Conservation (phyloP, 1,140 invertebrate genomes). For the Neodiprion fabricii region DNA sequence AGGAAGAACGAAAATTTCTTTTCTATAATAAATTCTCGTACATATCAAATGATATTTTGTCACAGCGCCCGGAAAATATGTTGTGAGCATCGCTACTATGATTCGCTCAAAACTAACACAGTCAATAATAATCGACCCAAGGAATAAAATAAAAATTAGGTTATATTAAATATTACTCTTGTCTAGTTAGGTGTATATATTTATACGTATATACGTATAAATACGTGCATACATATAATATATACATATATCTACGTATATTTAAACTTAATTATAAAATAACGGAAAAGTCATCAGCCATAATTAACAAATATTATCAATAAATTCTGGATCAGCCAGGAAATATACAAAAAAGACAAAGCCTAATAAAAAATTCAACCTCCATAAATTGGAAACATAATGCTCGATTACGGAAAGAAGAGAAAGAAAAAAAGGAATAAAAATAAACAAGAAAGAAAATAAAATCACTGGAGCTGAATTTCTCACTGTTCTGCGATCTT, state of each 20-base stretch:
- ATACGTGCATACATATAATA: too few relatives aligned
- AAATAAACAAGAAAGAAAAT: background rate
- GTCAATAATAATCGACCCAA: constrained; percentile 21
- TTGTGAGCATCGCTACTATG: constrained; percentile 36
- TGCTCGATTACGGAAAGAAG: background rate
- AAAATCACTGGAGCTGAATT: background rate
- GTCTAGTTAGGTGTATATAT: too few relatives aligned
- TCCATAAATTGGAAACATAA: too few relatives aligned
- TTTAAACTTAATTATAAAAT: too few relatives aligned
- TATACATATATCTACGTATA: too few relatives aligned
- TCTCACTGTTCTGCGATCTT: too few relatives aligned
- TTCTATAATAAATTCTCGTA: constrained; percentile 53
- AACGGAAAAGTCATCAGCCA: background rate
- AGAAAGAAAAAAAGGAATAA: background rate
- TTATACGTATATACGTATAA: too few relatives aligned
- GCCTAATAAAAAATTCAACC: too few relatives aligned
- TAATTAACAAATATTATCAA: background rate
- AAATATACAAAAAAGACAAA: background rate
- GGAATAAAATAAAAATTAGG: constrained; percentile 17
- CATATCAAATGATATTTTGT: constrained; percentile 48
- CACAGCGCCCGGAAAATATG: constrained; percentile 57
- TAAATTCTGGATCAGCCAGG: background rate
- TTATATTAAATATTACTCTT: too few relatives aligned
- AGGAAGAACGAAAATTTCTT: constrained; percentile 19
- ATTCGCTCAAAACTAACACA: constrained; percentile 29